Percentiles rank a stretch among this genome's conserved stretches.
Conservation (phyloP, 2,113 vertebrate genomes). For the Chitala chitala region DNA sequence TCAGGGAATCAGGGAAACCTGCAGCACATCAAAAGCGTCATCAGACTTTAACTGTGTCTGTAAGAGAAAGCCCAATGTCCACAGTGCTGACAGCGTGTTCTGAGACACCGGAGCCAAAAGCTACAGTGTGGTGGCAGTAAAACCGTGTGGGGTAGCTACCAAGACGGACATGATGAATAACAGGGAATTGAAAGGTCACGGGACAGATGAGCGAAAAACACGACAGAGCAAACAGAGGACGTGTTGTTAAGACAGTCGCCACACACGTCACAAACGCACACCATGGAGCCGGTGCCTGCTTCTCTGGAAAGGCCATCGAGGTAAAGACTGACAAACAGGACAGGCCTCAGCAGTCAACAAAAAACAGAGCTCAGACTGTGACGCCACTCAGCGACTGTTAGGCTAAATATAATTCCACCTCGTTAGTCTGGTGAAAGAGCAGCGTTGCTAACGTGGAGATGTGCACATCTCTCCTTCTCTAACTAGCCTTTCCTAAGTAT, state of each 20-base stretch:
- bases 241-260: constrained; percentile 7
- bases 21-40: background rate
- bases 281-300: background rate
- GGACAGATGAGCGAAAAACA: constrained; percentile 26
- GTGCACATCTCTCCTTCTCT: no score
- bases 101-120: background rate
- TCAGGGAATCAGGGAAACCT: no score
- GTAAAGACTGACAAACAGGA: background rate
- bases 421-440: no score
- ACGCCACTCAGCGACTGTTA: background rate
- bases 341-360: background rate
- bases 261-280: constrained; percentile 7
- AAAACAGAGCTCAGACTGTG: background rate
- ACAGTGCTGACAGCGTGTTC: background rate
- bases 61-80: background rate
- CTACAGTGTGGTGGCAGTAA: background rate
- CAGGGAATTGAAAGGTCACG: constrained; percentile 33
- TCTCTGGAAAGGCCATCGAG: background rate
- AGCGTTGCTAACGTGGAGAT: no score
- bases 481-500: no score
- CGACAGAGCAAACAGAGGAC: constrained; percentile 23
- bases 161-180: constrained; percentile 6
- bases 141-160: background rate
- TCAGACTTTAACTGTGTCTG: background rate
- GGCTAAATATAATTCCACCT: background rate